A percentile compares a stretch with the other conserved stretches of the same genome.
Evolutionary conservation across 2,888 invertebrate genomes (phyloP).

Genomic region (Acrocera orbiculus): DNA sequence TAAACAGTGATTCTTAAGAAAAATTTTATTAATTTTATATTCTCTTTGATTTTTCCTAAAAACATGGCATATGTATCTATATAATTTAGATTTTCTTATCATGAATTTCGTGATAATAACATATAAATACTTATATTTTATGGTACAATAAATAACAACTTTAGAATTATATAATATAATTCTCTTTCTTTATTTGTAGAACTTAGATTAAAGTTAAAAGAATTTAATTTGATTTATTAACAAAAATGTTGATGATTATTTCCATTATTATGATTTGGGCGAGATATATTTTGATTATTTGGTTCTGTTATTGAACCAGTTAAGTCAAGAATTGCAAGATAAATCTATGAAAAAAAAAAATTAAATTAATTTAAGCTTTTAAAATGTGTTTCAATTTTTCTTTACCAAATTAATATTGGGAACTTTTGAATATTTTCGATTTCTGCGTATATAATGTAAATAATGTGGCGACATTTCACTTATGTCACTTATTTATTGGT

Average conservation of each 20-base stretch:
- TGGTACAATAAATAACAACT: neutral
- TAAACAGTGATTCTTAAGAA: no score
- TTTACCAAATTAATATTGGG: slow-evolving; percentile 26
- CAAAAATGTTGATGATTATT: slow-evolving; percentile 38
- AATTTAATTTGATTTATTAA: slow-evolving; percentile 49
- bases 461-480: slow-evolving; percentile 14
- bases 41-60: no score
- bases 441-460: slow-evolving; percentile 18
- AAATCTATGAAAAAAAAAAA: slow-evolving; percentile 13
- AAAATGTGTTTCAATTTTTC: slow-evolving; percentile 4
- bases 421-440: slow-evolving; percentile 14
- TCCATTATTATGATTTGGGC: slow-evolving; percentile 1
- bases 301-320: slow-evolving; percentile 14
- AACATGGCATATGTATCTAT: no score
- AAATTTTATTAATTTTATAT: no score
- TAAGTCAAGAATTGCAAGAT: slow-evolving; percentile 14
- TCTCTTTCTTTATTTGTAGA: slow-evolving; percentile 4
- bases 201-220: slow-evolving; percentile 28
- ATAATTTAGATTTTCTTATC: neutral
- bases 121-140: no score
- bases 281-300: slow-evolving; percentile 3
- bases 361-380: neutral
- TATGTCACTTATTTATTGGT: slow-evolving; percentile 6
- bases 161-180: no score
- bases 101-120: neutral